Conservation (phyloP, 2,888 invertebrate genomes). For the Tortrix viridana region DNA sequence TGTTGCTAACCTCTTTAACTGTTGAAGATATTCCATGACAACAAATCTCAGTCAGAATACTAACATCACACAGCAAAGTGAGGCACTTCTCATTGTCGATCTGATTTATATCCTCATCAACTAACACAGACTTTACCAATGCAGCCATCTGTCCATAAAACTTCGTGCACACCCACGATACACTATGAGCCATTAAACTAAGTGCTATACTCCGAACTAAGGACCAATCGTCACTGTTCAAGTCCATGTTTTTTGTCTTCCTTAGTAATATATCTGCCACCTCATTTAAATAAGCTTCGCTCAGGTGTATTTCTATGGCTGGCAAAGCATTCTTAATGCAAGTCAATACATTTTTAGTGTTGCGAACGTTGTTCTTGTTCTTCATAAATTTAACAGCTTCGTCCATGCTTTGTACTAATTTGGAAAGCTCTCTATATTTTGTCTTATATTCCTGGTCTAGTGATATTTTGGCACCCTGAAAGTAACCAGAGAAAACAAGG, state of each 20-base stretch:
- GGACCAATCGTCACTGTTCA: constrained; percentile 66
- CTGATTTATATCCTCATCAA: constrained; percentile 74
- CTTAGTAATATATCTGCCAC: constrained; percentile 66
- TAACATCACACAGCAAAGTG: constrained; percentile 82
- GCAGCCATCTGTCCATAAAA: constrained; percentile 83
- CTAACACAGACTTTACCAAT: constrained; percentile 81
- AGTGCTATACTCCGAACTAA: constrained; percentile 73
- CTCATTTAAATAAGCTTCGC: constrained; percentile 77
- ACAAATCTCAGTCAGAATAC: constrained; percentile 86
- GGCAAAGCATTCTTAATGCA: constrained; percentile 81
- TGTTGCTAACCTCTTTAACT: constrained; percentile 56
- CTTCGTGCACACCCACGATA: constrained; percentile 78
- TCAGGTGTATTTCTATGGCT: constrained; percentile 85
- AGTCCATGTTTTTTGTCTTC: constrained; percentile 61
- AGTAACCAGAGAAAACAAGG: constrained; percentile 32
- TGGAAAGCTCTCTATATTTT: constrained; percentile 67
- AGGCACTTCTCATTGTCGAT: constrained; percentile 75
- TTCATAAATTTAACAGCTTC: constrained; percentile 68
- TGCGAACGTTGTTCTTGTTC: constrained; percentile 54
- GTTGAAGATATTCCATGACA: constrained; percentile 84
- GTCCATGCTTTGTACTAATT: constrained; percentile 67
- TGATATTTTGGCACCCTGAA: constrained; percentile 62
- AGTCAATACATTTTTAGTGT: constrained; percentile 64
- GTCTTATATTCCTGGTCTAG: constrained; percentile 71
- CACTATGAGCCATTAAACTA: constrained; percentile 83